Base-by-base conservation (phyloP, 2,797 vertebrate genomes). In the Chiropotes sagulatus region DNA sequence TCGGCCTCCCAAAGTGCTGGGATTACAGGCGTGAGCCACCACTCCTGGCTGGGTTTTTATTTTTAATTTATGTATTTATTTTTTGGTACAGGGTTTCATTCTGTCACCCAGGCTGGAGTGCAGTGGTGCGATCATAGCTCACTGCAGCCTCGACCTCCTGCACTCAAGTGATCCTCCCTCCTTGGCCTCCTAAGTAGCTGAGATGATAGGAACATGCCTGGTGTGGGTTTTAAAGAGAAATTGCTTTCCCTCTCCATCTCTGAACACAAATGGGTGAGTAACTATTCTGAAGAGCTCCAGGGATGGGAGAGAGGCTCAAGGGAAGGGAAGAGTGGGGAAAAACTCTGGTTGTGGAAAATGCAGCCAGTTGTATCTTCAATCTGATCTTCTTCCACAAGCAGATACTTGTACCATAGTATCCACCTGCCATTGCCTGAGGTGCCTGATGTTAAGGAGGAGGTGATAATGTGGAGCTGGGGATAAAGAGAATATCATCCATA, bases 401-500 rank as follows among this genome's bases (percentile, higher is more conserved):
- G 44, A 48, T 6, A 26, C 2, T 36, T 48, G 13, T 3, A 4
- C n/a, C 5, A 9, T 11, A 1, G 30, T 48, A 57, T 22, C 54
- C 7, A 64, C 26, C 20, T 48, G 4, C 0, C 11, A 3, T 39
- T 64, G 33, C 26, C 50, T 26, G 1, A 12, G 41, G 13, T 67
- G 46, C 7, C 26, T 44, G 22, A 44, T 30, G 7, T 1, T 26
- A 7, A 41, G 54, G 33, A 67, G 6, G 30, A 39, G 26, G 39
- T 30, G 33, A 50, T 1, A 6, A 7, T 17, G 15, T 52, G 33
- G 10, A 12, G 39, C 24, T 79, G 5, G 0, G 5, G 1, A 11
- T 12, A 46, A n/a, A 20, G 11, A 90, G 19, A n/a, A 33, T 17
- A 61, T 2, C 2, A 4, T 90, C 39, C 9, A 36, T 20, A 26